phyloP scores from a whole-genome alignment of 1,140 invertebrate genomes.

The Lamellibrachia luymesi region DNA sequence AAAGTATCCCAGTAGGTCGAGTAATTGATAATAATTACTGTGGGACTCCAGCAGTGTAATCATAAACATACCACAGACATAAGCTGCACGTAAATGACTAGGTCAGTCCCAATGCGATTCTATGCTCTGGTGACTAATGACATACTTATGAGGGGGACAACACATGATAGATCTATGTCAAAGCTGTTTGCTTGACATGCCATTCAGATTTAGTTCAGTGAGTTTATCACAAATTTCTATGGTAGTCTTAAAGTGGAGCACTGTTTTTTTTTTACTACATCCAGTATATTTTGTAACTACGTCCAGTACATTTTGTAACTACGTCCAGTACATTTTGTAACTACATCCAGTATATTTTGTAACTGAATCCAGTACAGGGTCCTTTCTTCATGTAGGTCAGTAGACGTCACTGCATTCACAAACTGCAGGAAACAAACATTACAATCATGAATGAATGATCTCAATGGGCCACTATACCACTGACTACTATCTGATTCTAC shows the following conservation, averaged over 20 bases:
- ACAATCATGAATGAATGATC: background rate
- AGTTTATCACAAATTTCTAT: background rate
- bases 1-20: background rate
- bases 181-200: background rate
- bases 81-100: background rate
- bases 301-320: background rate
- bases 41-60: background rate
- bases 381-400: background rate
- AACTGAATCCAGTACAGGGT: background rate
- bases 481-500: background rate
- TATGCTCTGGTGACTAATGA: background rate
- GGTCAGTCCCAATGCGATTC: background rate
- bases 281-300: background rate
- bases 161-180: background rate
- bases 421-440: background rate
- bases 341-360: background rate
- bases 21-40: background rate
- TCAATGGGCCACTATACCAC: background rate
- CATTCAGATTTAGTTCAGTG: background rate
- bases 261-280: too few relatives aligned
- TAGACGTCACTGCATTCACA: background rate
- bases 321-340: too few relatives aligned
- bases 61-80: background rate
- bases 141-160: background rate
- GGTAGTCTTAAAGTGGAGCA: background rate